Evolutionary conservation across 2,888 invertebrate genomes (phyloP).

Genomic region (Volucella zonaria): DNA sequence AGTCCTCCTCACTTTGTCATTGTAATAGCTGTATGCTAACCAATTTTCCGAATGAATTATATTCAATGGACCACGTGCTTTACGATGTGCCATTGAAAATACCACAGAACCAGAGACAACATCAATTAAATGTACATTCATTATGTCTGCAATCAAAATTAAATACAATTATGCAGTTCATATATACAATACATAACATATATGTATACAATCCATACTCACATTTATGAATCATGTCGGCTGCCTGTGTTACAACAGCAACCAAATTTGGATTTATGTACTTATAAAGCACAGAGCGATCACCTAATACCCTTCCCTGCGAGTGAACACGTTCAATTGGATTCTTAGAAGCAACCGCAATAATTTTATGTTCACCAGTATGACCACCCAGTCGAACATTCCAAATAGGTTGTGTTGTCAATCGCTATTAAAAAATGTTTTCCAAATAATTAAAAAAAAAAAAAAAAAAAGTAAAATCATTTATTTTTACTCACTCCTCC

Average conservation of each 20-base stretch:
- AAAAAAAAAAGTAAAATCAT: background rate
- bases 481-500: slow-evolving; percentile 77
- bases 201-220: slow-evolving; percentile 62
- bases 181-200: background rate
- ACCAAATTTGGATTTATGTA: slow-evolving; percentile 98
- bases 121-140: slow-evolving; percentile 94
- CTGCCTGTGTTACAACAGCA: slow-evolving; percentile 91
- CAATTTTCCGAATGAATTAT: slow-evolving; percentile 98
- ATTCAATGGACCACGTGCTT: slow-evolving; percentile 92
- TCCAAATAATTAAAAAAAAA: slow-evolving; percentile 1
- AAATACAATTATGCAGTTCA: background rate
- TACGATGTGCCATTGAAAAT: slow-evolving; percentile 92
- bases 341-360: slow-evolving; percentile 86
- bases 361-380: slow-evolving; percentile 85
- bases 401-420: slow-evolving; percentile 89
- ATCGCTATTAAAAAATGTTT: slow-evolving; percentile 82
- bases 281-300: slow-evolving; percentile 98
- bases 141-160: slow-evolving; percentile 85
- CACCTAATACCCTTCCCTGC: slow-evolving; percentile 96
- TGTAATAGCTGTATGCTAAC: slow-evolving; percentile 96
- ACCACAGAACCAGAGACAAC: slow-evolving; percentile 93
- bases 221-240: slow-evolving; percentile 90
- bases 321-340: slow-evolving; percentile 92
- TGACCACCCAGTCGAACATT: slow-evolving; percentile 86
- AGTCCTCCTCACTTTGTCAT: slow-evolving; percentile 94